phyloP scores from a whole-genome alignment of 2,888 invertebrate species.

The Eupeodes latifasciatus region DNA sequence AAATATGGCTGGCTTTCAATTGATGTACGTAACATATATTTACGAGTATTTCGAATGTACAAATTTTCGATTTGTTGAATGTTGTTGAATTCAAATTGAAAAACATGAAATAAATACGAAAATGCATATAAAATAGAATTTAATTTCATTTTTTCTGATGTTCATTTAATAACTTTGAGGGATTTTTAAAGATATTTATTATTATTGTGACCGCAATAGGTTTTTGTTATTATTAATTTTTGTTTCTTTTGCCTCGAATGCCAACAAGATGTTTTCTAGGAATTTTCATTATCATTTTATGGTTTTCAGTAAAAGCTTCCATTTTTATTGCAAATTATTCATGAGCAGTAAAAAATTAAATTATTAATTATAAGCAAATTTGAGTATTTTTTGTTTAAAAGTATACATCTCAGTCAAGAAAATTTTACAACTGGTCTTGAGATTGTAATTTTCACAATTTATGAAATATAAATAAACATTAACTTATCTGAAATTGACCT shows the following conservation, averaged over 20 bases:
- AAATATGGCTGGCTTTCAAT: too few species aligned
- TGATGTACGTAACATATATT: too few species aligned
- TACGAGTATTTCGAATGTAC: too few species aligned
- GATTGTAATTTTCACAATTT: too few species aligned
- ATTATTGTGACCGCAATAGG: neutral
- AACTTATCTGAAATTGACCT: neutral
- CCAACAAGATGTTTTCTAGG: neutral
- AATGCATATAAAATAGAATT: constrained; percentile 8
- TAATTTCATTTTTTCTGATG: neutral
- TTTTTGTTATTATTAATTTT: too few species aligned
- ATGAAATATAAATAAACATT: too few species aligned
- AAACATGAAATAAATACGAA: neutral
- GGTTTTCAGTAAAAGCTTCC: neutral
- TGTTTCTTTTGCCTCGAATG: too few species aligned
- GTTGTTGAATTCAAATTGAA: neutral
- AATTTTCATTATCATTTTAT: constrained; percentile 4
- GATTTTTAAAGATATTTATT: neutral
- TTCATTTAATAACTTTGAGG: neutral
- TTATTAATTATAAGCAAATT: neutral
- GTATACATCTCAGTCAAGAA: too few species aligned
- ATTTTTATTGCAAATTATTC: constrained; percentile 15
- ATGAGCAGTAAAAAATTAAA: constrained; percentile 9
- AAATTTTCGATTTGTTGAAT: too few species aligned
- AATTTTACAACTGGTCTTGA: too few species aligned
- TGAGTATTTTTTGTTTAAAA: neutral